phyloP scores from a whole-genome alignment of 2,797 vertebrate genomes.

The Sebastolobus alascanus region DNA sequence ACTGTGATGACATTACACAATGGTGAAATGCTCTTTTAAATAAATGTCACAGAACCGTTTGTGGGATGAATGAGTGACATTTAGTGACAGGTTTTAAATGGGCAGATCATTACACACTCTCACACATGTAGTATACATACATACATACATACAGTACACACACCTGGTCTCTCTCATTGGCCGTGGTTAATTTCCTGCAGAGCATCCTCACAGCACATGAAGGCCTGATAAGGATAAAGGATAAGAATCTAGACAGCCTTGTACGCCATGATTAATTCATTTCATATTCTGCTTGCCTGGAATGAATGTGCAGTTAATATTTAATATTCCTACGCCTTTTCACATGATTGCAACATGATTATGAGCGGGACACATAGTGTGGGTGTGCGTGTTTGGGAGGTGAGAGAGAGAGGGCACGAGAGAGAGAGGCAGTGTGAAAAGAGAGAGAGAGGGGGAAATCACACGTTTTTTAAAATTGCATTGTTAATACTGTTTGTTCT shows the following conservation, averaged over 20 bases:
- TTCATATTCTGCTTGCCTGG: constrained; percentile 73
- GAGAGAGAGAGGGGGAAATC: constrained; percentile 31
- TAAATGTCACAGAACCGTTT: neutral
- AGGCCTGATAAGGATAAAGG: constrained; percentile 56
- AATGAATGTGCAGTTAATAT: constrained; percentile 82
- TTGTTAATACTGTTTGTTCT: constrained; percentile 50
- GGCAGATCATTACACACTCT: neutral
- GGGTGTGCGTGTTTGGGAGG: constrained; percentile 19
- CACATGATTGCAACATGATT: constrained; percentile 67
- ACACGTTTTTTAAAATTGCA: constrained; percentile 28
- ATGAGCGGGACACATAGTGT: constrained; percentile 31
- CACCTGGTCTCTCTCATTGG: constrained; percentile 22
- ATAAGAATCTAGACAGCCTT: constrained; percentile 67
- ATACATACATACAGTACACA: neutral
- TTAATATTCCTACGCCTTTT: constrained; percentile 72
- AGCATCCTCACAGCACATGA: constrained; percentile 35
- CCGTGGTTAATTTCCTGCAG: constrained; percentile 62
- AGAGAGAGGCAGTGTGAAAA: constrained; percentile 3
- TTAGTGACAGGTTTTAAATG: constrained; percentile 15
- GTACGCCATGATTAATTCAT: constrained; percentile 82
- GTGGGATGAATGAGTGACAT: constrained; percentile 15
- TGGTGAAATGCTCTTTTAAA: neutral
- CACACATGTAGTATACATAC: neutral
- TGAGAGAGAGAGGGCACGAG: constrained; percentile 4
- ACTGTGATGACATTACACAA: neutral